phyloP scores from a whole-genome alignment of 1,140 invertebrate genomes.

The Lutraria rhynchaena region DNA sequence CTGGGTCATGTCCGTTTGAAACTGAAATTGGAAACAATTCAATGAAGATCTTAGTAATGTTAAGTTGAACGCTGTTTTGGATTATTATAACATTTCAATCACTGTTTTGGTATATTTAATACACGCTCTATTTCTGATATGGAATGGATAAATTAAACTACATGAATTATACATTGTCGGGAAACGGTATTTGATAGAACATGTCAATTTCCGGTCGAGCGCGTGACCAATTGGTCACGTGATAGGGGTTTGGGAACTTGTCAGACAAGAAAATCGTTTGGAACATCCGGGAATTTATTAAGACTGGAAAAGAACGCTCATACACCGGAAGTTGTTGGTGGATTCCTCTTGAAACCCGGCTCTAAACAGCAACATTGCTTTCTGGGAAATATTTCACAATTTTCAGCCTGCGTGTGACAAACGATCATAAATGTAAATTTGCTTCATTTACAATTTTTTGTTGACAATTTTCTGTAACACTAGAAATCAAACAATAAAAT shows the following conservation, averaged over 20 bases:
- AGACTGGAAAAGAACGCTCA: slow-evolving; percentile 43
- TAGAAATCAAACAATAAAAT: slow-evolving; percentile 35
- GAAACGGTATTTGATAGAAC: slow-evolving; percentile 13
- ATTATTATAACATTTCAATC: too few relatives aligned
- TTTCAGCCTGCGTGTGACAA: not conserved
- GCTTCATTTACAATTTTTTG: slow-evolving; percentile 47
- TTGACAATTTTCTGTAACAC: slow-evolving; percentile 41
- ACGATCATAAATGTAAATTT: slow-evolving; percentile 52
- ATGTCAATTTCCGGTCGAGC: slow-evolving; percentile 58
- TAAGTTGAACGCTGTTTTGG: too few relatives aligned
- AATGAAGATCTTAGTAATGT: too few relatives aligned
- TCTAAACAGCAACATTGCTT: slow-evolving; percentile 24
- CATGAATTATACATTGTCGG: too few relatives aligned
- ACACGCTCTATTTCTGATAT: too few relatives aligned
- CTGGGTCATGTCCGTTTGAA: slow-evolving; percentile 55
- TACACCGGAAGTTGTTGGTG: slow-evolving; percentile 48
- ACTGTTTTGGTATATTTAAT: too few relatives aligned
- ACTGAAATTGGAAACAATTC: slow-evolving; percentile 50
- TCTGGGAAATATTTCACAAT: slow-evolving; percentile 21
- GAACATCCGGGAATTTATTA: slow-evolving; percentile 61
- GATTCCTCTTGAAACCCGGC: slow-evolving; percentile 26
- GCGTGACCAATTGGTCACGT: slow-evolving; percentile 47
- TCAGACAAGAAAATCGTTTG: slow-evolving; percentile 55
- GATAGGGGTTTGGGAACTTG: slow-evolving; percentile 32
- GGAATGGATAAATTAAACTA: too few relatives aligned